Base-by-base conservation (phyloP, 2,113 vertebrate genomes). In the Bathybates hornii region DNA sequence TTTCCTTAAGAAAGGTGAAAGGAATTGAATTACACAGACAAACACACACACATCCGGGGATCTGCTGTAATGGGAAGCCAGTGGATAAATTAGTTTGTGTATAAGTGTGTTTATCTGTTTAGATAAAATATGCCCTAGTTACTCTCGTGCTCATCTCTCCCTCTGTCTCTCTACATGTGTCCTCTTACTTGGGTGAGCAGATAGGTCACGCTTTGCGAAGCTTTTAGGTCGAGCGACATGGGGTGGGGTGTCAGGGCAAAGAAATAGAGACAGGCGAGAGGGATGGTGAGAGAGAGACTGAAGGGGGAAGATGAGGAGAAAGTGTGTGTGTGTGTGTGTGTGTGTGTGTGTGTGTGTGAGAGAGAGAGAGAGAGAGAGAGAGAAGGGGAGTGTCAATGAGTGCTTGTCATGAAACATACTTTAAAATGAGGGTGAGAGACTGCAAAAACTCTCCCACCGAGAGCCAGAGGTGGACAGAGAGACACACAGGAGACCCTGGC, bases 121-220 rank as follows among this genome's bases (percentile, higher is more conserved):
- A 61, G 86, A 87, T 84, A 56, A 90, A 89, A 87, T 85, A 27
- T 56, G 79, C 80, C 87, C 86, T 19, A 86, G 81, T 91, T 83
- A 66, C 71, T 61, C 61, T 38, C 76, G 56, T 71, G 78, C 38
- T 82, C 80, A 81, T 82, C 27, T 87, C 83, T 76, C 36, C 29
- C 78, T 52, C 83, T 80, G 83, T 45, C 82, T 34, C 86, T 59
- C 86, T 88, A 92, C 92, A 93, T 84, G 85, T 94, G 93, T 93
- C 91, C 87, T 94, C 80, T 94, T 95, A 93, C 91, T 93, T 94
- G 91, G 90, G 81, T 94, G 94, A 95, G 92, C 93, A 94, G 92
- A 94, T 93, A 90, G 93, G 94, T 94, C 94, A 94, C 87, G 81
- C 45, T 54, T 68, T 78, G 83, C 14, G 11, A 87, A 80, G 91